Conservation (phyloP, 2,113 vertebrate species). For the Sinocyclocheilus anshuiensis region DNA sequence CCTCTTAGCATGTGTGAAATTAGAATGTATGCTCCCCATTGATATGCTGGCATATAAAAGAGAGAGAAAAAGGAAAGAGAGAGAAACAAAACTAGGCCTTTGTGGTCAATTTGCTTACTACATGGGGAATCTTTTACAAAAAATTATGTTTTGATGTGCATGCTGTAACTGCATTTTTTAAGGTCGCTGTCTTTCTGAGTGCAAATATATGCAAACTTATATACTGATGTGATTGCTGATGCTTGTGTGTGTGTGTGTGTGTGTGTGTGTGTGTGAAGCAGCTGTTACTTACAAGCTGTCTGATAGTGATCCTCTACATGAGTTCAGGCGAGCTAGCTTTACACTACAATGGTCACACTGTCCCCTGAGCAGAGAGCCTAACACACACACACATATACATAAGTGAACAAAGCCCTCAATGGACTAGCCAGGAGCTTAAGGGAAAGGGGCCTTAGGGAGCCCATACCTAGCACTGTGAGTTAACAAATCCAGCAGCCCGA, state of each 20-base stretch:
- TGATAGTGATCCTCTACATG: slow-evolving; percentile 39
- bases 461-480: background rate
- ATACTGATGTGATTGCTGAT: background rate
- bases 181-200: background rate
- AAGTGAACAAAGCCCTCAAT: slow-evolving; percentile 29
- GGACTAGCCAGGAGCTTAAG: slow-evolving; percentile 28
- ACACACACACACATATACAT: slow-evolving; percentile 6
- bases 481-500: background rate
- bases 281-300: slow-evolving; percentile 24
- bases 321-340: background rate
- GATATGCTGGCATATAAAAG: background rate
- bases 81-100: background rate
- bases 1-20: slow-evolving; percentile 44
- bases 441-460: background rate
- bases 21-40: slow-evolving; percentile 21
- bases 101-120: background rate
- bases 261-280: slow-evolving; percentile 16
- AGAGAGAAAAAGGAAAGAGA: background rate
- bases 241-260: background rate
- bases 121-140: background rate
- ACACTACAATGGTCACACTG: slow-evolving; percentile 27
- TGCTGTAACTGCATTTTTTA: slow-evolving; percentile 36
- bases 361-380: slow-evolving; percentile 13
- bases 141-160: background rate
- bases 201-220: background rate